A percentile compares a stretch with the other conserved stretches of the same genome.
Conservation (phyloP, 2,113 vertebrate genomes). For the Nymphicus hollandicus region DNA sequence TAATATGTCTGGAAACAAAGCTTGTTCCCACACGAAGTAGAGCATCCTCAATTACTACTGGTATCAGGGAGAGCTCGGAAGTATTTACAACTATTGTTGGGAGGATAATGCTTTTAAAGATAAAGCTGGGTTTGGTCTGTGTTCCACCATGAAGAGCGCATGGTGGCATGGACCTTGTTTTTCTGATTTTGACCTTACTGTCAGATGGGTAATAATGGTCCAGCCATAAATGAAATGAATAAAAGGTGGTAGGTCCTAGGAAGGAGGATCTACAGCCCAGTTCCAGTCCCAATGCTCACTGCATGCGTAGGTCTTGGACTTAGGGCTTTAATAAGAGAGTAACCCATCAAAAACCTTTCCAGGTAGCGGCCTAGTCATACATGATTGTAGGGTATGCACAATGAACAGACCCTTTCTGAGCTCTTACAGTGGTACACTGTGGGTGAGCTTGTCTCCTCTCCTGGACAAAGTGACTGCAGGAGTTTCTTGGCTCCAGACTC, state of each 20-base stretch:
- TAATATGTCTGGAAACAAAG: background rate
- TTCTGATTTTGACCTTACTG: background rate
- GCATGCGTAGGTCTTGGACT: accelerated
- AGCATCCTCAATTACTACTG: background rate
- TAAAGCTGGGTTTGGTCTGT: background rate
- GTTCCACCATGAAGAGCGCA: accelerated
- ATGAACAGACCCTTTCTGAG: background rate
- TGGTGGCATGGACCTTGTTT: background rate
- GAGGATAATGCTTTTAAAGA: background rate
- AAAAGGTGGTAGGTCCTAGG: background rate
- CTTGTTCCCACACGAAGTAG: accelerated
- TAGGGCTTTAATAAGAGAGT: background rate
- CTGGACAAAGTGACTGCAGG: background rate
- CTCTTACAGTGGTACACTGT: accelerated
- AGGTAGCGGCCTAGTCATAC: accelerated
- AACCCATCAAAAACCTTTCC: background rate
- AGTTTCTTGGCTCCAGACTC: background rate
- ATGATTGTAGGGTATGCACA: accelerated
- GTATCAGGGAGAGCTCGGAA: background rate
- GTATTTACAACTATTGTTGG: background rate
- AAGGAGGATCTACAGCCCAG: background rate
- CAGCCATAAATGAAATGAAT: background rate
- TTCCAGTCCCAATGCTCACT: accelerated
- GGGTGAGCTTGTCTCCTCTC: accelerated
- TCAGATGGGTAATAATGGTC: background rate